Evolutionary conservation across 2,888 invertebrate genomes (phyloP).

Genomic region (Agriopis leucophaearia): DNA sequence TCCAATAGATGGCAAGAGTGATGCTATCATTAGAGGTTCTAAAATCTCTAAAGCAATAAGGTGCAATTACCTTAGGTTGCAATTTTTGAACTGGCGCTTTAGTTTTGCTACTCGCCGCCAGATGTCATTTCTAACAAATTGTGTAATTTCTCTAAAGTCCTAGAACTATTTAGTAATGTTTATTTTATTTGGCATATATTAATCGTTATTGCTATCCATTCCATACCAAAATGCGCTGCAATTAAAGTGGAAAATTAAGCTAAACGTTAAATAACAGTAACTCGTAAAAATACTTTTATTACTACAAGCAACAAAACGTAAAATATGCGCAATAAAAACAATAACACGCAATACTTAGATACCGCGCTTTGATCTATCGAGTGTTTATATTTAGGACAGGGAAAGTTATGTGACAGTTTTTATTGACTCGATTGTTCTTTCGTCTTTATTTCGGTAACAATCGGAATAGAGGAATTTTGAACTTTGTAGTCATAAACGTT

Average conservation of each 20-base stretch:
- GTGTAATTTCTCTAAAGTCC: neutral
- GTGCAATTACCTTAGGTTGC: neutral
- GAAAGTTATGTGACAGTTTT: conserved; percentile 44
- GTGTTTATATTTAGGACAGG: conserved; percentile 39
- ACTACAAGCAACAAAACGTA: conserved; percentile 39
- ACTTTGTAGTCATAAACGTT: too few relatives aligned
- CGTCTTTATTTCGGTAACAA: conserved; percentile 34
- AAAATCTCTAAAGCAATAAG: neutral
- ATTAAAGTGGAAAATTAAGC: conserved; percentile 24
- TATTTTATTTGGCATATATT: too few relatives aligned
- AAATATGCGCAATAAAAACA: conserved; percentile 53
- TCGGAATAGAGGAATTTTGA: conserved; percentile 6
- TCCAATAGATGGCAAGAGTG: conserved; percentile 41
- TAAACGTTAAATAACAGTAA: conserved; percentile 26
- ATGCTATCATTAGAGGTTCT: neutral
- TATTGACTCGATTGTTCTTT: conserved; percentile 35
- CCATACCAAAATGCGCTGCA: neutral
- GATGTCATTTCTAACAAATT: conserved; percentile 50
- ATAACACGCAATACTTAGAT: conserved; percentile 52
- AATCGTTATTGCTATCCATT: neutral
- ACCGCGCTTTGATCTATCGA: conserved; percentile 48
- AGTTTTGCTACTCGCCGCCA: conserved; percentile 54
- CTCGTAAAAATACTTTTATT: conserved; percentile 41
- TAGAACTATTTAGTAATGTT: too few relatives aligned
- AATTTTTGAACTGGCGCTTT: neutral